These are phyloP conservation scores for Leptoclinus maculatus DNA, from an alignment of 2,797 vertebrate species.

Conservation along the genomic window DNA sequence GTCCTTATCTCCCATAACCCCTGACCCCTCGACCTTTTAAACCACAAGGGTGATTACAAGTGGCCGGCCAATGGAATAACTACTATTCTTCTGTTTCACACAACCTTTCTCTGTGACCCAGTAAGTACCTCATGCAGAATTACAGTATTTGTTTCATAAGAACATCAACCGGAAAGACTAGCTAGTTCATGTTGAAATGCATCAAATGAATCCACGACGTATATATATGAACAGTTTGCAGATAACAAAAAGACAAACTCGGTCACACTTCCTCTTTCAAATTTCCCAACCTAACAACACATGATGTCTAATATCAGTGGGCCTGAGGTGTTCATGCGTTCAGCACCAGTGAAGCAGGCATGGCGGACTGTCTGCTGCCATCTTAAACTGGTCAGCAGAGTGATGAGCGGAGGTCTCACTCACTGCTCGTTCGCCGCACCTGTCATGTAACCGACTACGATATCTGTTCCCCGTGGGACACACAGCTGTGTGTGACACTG, in stretches of 20 bases:
- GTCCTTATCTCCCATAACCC: conserved; percentile 79
- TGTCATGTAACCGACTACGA: conserved; percentile 71
- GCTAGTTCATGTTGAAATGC: background rate
- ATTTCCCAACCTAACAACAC: background rate
- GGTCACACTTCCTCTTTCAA: background rate
- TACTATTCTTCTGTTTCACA: conserved; percentile 47
- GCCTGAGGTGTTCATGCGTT: conserved; percentile 9
- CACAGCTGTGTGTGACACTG: conserved; percentile 57
- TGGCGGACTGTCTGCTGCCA: background rate
- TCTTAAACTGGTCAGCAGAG: conserved; percentile 47
- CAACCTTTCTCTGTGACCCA: conserved; percentile 8
- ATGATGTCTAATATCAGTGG: conserved; percentile 3
- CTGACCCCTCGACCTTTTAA: conserved; percentile 78
- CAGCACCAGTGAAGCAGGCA: background rate
- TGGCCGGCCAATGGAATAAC: conserved; percentile 56
- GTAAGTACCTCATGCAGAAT: background rate
- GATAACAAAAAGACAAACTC: background rate
- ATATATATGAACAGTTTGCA: background rate
- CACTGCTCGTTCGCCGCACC: conserved; percentile 61
- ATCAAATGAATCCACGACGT: background rate
- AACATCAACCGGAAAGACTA: background rate
- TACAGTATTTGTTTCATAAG: background rate
- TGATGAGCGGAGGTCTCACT: conserved; percentile 61
- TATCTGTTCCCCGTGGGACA: conserved; percentile 63
- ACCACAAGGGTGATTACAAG: conserved; percentile 80